Base-by-base conservation (phyloP, 1,140 invertebrate genomes). In the Euura saliciscinereae region DNA sequence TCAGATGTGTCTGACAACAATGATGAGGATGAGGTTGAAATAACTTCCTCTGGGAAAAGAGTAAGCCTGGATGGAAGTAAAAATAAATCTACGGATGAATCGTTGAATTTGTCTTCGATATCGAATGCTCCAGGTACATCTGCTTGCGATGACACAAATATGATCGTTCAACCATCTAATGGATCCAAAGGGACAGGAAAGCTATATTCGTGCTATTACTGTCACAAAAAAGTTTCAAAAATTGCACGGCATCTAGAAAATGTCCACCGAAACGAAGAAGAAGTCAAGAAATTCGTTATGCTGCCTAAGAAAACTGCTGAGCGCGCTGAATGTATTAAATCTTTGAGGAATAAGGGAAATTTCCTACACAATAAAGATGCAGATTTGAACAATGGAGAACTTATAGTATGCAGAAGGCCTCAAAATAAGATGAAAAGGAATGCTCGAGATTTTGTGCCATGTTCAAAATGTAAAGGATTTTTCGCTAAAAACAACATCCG, bases 281-380 rank as follows among this genome's bases (percentile, higher is more conserved):
- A 70, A 2, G 71, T 74, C 1, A 4, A 70, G 64, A 66, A 74
- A 43, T 72, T 74, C 67, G n/a, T 70, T 6, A n/a, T 68, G n/a
- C 44, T 76, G 42, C 66, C 66, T 2, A 44, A 44, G 46, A 71
- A 71, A 28, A 68, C 43, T 45, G 7, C n/a, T 6, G 72, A 73
- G 45, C 66, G 75, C 28, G 10, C 4, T 28, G 8, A 28, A 5
- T 3, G 45, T 6, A 73, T 76, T 2, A 28, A 65, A 3, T 0
- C 11, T 44, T 43, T 73, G 44, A 43, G 75, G 2, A 73, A 76
- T 44, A 70, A 76, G 64, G 72, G 72, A 8, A 66, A 76, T 69
- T 70, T 69, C 64, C 3, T 73, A 11, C 70, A 64, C 65, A 71
- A 71, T 11, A 69, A 64, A 8, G 46, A 73, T 10, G 6, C 5